Conservation (phyloP, 2,113 vertebrate genomes). For the Entelurus aequoreus region DNA sequence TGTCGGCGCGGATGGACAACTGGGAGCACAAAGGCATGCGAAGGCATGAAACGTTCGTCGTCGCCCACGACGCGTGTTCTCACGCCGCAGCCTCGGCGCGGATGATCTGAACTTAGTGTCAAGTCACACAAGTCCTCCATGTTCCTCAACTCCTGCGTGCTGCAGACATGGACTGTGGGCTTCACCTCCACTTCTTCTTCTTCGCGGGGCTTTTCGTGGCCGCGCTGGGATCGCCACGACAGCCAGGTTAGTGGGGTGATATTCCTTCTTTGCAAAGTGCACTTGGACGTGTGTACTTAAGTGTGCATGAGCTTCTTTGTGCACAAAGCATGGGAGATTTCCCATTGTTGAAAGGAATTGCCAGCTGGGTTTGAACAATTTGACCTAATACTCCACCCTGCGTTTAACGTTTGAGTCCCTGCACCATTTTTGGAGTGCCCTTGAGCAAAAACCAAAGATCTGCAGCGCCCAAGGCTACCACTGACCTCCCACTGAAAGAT, state of each 20-base stretch:
- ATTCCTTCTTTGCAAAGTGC: too few species aligned
- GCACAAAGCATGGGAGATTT: not conserved
- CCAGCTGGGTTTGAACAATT: constrained; percentile 22
- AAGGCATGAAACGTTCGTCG: not conserved
- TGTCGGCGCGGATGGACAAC: constrained; percentile 53
- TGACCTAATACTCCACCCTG: too few species aligned
- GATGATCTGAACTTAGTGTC: constrained; percentile 26
- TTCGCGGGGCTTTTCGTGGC: constrained; percentile 38
- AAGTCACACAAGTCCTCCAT: constrained; percentile 32
- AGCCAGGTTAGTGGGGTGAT: constrained; percentile 56
- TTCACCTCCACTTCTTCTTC: constrained; percentile 41
- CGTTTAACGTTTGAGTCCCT: too few species aligned
- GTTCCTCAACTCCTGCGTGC: constrained; percentile 20
- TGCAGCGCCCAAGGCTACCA: too few species aligned
- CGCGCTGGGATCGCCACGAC: constrained; percentile 30
- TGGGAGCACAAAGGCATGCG: not conserved
- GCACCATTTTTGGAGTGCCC: too few species aligned
- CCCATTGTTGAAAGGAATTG: constrained; percentile 1
- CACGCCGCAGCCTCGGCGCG: constrained; percentile 11
- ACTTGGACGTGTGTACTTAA: not conserved
- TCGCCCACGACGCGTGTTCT: not conserved
- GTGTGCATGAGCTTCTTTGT: constrained; percentile 1
- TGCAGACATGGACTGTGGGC: constrained; percentile 57
- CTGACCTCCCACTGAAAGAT: too few species aligned
- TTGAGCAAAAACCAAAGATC: too few species aligned